Conservation (phyloP, 2,113 vertebrate species). For the Motacilla tschutschensis region DNA sequence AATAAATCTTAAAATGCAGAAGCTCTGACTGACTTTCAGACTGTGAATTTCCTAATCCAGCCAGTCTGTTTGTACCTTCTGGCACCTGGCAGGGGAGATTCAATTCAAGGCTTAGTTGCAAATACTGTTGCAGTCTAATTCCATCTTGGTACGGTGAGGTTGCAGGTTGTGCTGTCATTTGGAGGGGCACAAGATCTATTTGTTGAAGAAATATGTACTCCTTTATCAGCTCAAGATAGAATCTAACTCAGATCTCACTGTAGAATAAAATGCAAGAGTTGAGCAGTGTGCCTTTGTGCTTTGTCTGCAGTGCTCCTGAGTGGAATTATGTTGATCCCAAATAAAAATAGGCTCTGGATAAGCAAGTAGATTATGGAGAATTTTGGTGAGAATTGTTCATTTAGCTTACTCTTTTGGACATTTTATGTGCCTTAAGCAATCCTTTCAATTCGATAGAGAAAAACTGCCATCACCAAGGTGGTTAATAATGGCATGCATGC, state of each 20-base stretch:
- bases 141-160: background rate
- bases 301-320: constrained; percentile 74
- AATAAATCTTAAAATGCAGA: background rate
- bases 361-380: constrained; percentile 81
- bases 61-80: background rate
- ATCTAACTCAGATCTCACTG: background rate
- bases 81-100: background rate
- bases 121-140: background rate
- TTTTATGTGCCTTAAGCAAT: background rate
- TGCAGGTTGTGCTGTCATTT: background rate
- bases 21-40: background rate
- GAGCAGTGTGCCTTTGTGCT: constrained; percentile 9
- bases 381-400: constrained; percentile 79
- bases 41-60: background rate
- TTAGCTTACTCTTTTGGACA: background rate
- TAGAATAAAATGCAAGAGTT: background rate
- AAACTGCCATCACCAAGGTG: background rate
- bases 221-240: background rate
- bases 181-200: background rate
- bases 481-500: background rate
- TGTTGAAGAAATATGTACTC: background rate
- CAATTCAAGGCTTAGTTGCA: background rate
- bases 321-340: constrained; percentile 75
- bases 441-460: background rate
- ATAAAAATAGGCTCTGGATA: constrained; percentile 72